Evolutionary conservation across 2,888 invertebrate species (phyloP), one percentile per base, ranked within the genome.

Genomic region (Polylopha cassiicola): DNA sequence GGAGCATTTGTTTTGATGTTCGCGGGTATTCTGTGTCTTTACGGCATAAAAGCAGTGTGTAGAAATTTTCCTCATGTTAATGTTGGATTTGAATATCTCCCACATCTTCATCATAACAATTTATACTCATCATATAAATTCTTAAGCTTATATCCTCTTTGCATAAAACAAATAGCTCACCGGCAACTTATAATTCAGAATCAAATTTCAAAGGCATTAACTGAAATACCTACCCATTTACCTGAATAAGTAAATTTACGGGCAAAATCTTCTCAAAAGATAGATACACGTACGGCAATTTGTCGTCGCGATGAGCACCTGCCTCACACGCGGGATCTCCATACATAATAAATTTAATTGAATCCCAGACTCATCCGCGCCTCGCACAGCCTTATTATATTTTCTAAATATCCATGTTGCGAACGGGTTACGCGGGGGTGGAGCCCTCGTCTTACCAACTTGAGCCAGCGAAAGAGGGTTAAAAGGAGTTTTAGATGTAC

Each of bases 401-500:
- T 79, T 76, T 74, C 74, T 66, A 77, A 82, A 84, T 80, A 81
- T 80, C 72, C 67, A 57, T 70, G 67, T 67, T 58, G 61, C 65
- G 73, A 74, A 73, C 69, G 77, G 73, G 78, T 74, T 77, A 75
- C 53, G 52, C 46, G 53, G 54, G 50, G 51, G 47, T 68, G 71
- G 65, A 71, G 71, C 82, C 81, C 85, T 79, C 87, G 73, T 87
- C 87, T 87, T 87, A 81, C 73, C 66, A 68, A 73, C 73, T 77
- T 64, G 67, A 70, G 68, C 62, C 61, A 53, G 50, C 69, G 73
- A 78, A 82, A 82, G 82, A 82, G 86, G 86, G 86, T 82, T 86
- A 85, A 84, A 82, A 84, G 86, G 86, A 86, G 84, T 85, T 86
- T 82, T 76, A 80, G 86, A 85, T 80, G 86, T 86, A 85, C 74